Base-by-base conservation (phyloP, 2,113 vertebrate species). In the Macquaria ambigua region DNA sequence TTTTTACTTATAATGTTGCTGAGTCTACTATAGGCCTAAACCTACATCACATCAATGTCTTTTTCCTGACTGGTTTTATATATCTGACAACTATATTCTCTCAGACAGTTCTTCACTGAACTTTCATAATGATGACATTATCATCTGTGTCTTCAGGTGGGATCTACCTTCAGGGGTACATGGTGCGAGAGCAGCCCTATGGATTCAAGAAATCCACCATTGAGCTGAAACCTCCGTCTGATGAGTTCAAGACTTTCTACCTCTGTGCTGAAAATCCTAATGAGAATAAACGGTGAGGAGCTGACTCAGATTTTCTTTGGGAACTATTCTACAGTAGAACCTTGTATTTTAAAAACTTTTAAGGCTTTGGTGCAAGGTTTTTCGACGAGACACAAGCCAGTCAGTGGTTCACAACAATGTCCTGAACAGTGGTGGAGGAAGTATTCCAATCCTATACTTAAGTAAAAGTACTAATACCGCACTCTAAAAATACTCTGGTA, bases 231-330 rank as follows among this genome's bases (percentile, higher is more conserved):
- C 97, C 97, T 56, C 96, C 97, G 25, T 97, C 96, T 16, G 97
- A 98, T 87, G 97, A 98, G 91, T 98, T 98, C 91, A 97, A 97
- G 93, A 96, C 96, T 0, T 99, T 99, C 89, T 95, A 97, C 85
- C 91, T 98, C 80, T 96, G 97, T 87, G 96, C 97, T 74, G 98
- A 98, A 82, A 97, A 96, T 67, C 88, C 94, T 15, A 95, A 95
- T 56, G 97, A 99, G 93, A 98, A 97, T 68, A 97, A 97, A 91
- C 92, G 96, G 97, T 99, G 94, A 95, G 89, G 7, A 31, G 21
- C 52, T 34, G 1, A 25, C 16, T 71, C 18, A 12, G 18, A 28
- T 31, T 56, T 56, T 18, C 10, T 43, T 50, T 6, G 11, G 15
- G n/a, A 43, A 21, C 6, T 21, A 14, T 28, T 39, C 20, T 25